Evolutionary conservation across 1,140 invertebrate genomes (phyloP), one percentile per base, ranked within the genome.

Genomic region (Sminthurinus signatus): DNA sequence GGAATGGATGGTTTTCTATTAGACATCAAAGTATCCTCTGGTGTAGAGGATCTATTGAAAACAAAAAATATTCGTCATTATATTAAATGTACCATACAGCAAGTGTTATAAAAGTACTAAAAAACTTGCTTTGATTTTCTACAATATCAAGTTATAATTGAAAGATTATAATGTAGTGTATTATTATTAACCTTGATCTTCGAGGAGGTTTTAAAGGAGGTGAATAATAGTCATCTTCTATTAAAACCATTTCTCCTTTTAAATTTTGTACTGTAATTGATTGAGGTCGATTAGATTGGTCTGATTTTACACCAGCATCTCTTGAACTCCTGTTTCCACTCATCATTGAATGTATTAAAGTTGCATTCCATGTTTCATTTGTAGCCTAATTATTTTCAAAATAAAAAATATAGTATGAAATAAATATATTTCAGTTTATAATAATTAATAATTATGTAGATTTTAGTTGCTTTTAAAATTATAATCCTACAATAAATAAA

Each of bases 211-310:
- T 67, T 57, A 68, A 67, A 31, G 48, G 42, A 39, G 64, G 69
- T 17, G 71, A 71, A 63, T 59, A 48, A 50, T 75, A 73, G 73
- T 86, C 87, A 72, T 87, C 86, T 78, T 89, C 87, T 59, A 89
- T 86, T 27, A 89, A 77, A 61, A 86, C 79, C 36, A 82, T 79
- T 72, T 83, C 81, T n/a, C 75, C 76, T 36, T 76, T 75, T n/a
- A 75, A 74, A 62, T 78, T 71, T 73, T 81, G 81, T n/a, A 82
- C 75, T 25, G 80, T 81, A 4, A 17, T 73, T 15, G 58, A 27
- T 32, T 39, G 42, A 2, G 48, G 48, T 50, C 52, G 52, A n/a
- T n/a, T n/a, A n/a, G n/a, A n/a, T 42, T 32, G 68, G 28, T 21
- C 19, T 19, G 46, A 32, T 1, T 46, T 46, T 29, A 29, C 43